phyloP scores from a whole-genome alignment of 1,140 invertebrate genomes.

The Temnothorax nylanderi region DNA sequence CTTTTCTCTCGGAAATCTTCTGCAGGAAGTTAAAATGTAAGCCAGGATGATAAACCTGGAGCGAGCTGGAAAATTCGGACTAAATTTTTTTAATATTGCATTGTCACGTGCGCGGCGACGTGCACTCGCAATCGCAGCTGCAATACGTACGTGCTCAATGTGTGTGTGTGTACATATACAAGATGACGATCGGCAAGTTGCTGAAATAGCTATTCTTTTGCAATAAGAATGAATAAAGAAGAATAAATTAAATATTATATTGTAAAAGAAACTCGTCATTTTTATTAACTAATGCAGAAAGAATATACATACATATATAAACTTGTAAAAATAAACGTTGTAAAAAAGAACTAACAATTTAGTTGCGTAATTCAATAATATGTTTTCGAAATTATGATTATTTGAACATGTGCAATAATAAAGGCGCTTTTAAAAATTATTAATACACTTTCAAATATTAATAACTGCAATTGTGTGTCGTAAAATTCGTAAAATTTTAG shows the following conservation, averaged over 20 bases:
- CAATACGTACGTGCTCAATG: constrained; percentile 9
- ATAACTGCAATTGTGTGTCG: background rate
- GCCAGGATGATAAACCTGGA: background rate
- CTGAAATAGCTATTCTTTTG: background rate
- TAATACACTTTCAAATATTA: background rate
- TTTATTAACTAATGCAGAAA: background rate
- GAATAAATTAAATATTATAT: background rate
- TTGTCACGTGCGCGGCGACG: constrained; percentile 24
- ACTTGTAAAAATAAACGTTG: background rate
- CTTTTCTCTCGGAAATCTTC: constrained; percentile 8
- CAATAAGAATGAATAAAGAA: background rate
- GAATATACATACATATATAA: background rate
- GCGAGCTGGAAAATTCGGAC: background rate
- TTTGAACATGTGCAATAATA: background rate
- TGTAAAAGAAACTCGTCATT: background rate
- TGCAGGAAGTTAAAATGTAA: constrained; percentile 2
- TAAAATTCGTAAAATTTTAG: background rate
- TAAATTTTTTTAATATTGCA: constrained; percentile 42
- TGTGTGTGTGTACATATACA: background rate
- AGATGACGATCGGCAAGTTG: background rate
- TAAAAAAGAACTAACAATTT: background rate
- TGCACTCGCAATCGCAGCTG: constrained; percentile 20
- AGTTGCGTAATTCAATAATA: background rate
- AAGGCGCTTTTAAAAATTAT: background rate
- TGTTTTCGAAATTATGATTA: background rate